Evolutionary conservation across 2,113 vertebrate species (phyloP).

Genomic region (Pitta sordida): DNA sequence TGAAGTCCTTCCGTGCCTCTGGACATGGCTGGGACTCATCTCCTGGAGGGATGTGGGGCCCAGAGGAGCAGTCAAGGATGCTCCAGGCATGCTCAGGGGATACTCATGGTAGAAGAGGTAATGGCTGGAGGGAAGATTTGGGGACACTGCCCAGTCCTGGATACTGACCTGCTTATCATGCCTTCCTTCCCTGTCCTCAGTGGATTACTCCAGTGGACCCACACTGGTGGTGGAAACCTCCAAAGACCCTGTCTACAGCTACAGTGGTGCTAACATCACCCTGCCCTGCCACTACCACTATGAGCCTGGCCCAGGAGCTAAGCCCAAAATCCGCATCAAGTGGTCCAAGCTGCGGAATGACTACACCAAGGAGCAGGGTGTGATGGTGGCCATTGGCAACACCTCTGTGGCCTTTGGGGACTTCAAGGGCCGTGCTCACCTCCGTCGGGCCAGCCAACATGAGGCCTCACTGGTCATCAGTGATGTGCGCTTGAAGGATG

Average conservation of each 20-base stretch:
- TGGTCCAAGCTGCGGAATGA: constrained; percentile 85
- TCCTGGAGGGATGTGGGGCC: not conserved
- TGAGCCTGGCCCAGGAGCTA: constrained; percentile 64
- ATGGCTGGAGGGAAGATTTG: not conserved
- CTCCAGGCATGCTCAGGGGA: not conserved
- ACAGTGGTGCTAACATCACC: constrained; percentile 79
- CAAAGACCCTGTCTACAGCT: constrained; percentile 74
- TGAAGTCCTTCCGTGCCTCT: not conserved
- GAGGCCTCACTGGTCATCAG: constrained; percentile 83
- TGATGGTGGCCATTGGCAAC: constrained; percentile 85
- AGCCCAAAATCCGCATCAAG: constrained; percentile 82
- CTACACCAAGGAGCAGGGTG: constrained; percentile 75
- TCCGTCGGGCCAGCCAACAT: constrained; percentile 39
- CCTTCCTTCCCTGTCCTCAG: not conserved
- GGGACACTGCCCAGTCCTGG: not conserved
- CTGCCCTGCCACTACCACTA: constrained; percentile 85
- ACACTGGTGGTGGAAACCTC: constrained; percentile 84
- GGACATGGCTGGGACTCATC: not conserved
- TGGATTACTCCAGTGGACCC: constrained; percentile 76
- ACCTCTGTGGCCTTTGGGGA: constrained; percentile 80
- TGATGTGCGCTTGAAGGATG: constrained; percentile 79
- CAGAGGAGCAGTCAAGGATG: fast-evolving
- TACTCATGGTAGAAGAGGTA: not conserved
- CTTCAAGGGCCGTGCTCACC: constrained; percentile 79
- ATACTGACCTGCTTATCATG: not conserved